phyloP scores from a whole-genome alignment of 2,888 invertebrate species.

The Cataglyphis albicans region DNA sequence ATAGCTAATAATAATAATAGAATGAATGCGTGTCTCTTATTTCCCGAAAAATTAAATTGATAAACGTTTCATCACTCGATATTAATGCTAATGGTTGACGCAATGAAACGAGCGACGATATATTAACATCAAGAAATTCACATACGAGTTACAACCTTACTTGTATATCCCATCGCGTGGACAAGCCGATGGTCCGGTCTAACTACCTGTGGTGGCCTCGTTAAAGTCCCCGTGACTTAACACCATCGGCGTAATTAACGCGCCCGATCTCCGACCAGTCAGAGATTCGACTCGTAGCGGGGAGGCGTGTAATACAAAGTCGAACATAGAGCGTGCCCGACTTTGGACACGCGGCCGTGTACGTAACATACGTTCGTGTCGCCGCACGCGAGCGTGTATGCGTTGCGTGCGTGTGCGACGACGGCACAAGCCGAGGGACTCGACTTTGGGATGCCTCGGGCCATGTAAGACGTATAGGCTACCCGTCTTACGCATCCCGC shows the following conservation, averaged over 20 bases:
- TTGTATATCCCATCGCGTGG: conserved; percentile 12
- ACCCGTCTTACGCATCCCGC: conserved; percentile 80
- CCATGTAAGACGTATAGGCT: conserved; percentile 79
- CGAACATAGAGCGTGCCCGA: conserved; percentile 7
- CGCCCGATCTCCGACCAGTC: conserved; percentile 19
- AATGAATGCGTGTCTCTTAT: neutral
- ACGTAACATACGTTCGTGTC: neutral
- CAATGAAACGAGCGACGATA: neutral
- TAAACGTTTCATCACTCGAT: neutral
- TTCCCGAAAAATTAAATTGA: neutral
- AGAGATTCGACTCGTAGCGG: conserved; percentile 13
- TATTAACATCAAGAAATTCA: conserved; percentile 9
- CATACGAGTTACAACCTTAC: conserved; percentile 2
- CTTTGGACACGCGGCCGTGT: conserved; percentile 20
- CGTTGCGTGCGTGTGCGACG: conserved; percentile 63
- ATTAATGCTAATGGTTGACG: conserved; percentile 15
- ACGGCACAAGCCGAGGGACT: conserved; percentile 62
- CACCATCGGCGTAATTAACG: conserved; percentile 60
- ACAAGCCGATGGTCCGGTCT: conserved; percentile 13
- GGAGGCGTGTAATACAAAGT: conserved; percentile 11
- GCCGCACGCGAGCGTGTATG: neutral
- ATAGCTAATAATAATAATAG: neutral
- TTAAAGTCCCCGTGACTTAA: conserved; percentile 61
- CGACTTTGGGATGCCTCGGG: conserved; percentile 75
- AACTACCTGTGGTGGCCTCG: conserved; percentile 60